A percentile compares a stretch with the other conserved stretches of the same genome.
These are phyloP conservation scores for Erynnis tages DNA, from an alignment of 2,888 invertebrate species.

Conservation along the genomic window DNA sequence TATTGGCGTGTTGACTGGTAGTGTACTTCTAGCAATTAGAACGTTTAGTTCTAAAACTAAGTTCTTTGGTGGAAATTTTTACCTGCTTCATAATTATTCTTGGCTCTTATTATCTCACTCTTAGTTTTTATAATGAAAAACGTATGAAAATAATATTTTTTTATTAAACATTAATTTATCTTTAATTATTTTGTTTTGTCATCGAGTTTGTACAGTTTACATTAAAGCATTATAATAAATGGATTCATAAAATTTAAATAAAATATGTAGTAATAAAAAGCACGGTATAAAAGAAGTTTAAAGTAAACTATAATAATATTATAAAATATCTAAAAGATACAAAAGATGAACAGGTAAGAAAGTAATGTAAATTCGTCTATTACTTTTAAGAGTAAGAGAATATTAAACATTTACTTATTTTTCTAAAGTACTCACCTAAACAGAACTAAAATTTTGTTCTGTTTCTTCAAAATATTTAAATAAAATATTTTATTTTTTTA, in stretches of 20 bases:
- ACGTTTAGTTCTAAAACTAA: too few species aligned
- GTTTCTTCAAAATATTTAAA: too few species aligned
- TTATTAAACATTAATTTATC: conserved; percentile 33
- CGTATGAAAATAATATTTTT: conserved; percentile 36
- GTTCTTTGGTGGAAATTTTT: too few species aligned
- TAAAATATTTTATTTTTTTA: background rate
- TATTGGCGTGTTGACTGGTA: too few species aligned
- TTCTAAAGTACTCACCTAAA: background rate
- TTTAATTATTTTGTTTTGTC: conserved; percentile 22
- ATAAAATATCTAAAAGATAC: background rate
- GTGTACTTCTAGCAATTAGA: too few species aligned
- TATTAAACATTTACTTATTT: background rate
- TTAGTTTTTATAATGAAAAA: conserved; percentile 27
- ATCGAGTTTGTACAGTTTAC: conserved; percentile 42
- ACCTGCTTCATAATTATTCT: too few species aligned
- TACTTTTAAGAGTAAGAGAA: background rate
- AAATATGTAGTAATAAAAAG: background rate
- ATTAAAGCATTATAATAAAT: conserved; percentile 36
- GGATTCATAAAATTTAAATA: background rate
- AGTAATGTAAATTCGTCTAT: conserved; percentile 5
- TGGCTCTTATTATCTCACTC: too few species aligned
- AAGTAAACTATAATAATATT: background rate
- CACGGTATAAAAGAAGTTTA: background rate
- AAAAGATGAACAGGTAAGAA: background rate
- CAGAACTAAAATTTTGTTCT: background rate